Base-by-base conservation (phyloP, 1,140 invertebrate genomes). In the Drosophila albomicans region DNA sequence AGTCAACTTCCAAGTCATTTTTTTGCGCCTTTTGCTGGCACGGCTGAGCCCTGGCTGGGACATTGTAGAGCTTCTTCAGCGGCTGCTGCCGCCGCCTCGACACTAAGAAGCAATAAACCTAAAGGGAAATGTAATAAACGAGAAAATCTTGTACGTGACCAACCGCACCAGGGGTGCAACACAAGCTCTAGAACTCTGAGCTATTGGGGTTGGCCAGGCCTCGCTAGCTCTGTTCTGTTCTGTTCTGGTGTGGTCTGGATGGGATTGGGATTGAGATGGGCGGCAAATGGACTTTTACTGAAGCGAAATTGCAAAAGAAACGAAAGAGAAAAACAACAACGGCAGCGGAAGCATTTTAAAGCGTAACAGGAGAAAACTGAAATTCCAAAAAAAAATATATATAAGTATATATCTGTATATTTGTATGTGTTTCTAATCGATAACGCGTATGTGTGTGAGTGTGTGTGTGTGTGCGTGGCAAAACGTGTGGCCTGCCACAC, bases 41-140 rank as follows among this genome's bases (percentile, higher is more conserved):
- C 67, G 73, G 73, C 73, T 75, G 73, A 75, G 61, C 59, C 45
- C 68, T 10, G 45, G 28, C 43, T n/a, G 46, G 48, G 54, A 49
- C 46, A 48, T 69, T 78, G 82, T 65, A 80, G 79, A 88, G 80
- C 77, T 82, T 82, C 84, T 78, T 75, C 72, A 49, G 65, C 64
- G 66, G 68, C 74, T 32, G 54, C n/a, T 15, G 65, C 56, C 35
- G 62, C 62, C 41, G 74, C 20, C 70, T 84, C 85, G 85, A 88
- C 85, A 88, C 85, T 88, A 89, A 89, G 85, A 90, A 91, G 86
- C 90, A 90, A 91, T 91, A 91, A 91, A 91, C 82, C 90, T 82
- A 88, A 91, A 91, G 91, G 87, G 91, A 92, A 92, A 92, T 92
- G 91, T 92, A 92, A 92, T 92, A 92, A 92, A 92, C 87, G 91